Evolutionary conservation across 2,888 invertebrate genomes (phyloP).

Genomic region (Nomada ferruginata): DNA sequence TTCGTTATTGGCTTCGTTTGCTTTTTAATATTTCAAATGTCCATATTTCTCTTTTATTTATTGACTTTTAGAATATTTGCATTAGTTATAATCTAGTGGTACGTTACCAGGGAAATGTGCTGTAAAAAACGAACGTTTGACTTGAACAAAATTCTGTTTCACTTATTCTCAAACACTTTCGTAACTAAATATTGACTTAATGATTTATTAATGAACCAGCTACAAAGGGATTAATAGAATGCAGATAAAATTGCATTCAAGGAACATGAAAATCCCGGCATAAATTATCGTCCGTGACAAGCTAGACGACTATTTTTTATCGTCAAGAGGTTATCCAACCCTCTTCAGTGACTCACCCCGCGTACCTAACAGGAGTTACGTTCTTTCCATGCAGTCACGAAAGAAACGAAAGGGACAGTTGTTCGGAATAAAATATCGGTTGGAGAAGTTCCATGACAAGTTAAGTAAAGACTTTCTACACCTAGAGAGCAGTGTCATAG

Average conservation of each 20-base stretch:
- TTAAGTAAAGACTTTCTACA: constrained; percentile 24
- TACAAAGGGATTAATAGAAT: not conserved
- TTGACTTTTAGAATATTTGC: too few species aligned
- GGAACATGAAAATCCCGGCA: not conserved
- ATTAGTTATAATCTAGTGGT: too few species aligned
- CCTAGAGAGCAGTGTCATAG: not conserved
- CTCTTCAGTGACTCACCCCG: constrained; percentile 28
- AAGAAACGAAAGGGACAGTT: constrained; percentile 14
- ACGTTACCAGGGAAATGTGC: too few species aligned
- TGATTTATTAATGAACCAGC: not conserved
- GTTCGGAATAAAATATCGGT: constrained; percentile 20
- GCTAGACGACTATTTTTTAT: constrained; percentile 11
- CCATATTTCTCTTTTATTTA: too few species aligned
- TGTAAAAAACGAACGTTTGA: too few species aligned
- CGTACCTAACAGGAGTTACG: constrained; percentile 19
- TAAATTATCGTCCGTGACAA: constrained; percentile 16
- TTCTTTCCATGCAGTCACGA: constrained; percentile 33
- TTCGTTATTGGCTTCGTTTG: too few species aligned
- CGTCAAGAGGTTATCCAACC: constrained; percentile 13
- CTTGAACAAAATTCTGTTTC: too few species aligned
- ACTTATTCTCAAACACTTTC: too few species aligned
- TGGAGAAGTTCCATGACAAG: constrained; percentile 21
- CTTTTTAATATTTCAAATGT: too few species aligned
- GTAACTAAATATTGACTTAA: too few species aligned
- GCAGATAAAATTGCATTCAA: not conserved